phyloP scores from a whole-genome alignment of 30 jellyfish, hydroid and myxozoan genomes.

The Clytia hemisphaerica region DNA sequence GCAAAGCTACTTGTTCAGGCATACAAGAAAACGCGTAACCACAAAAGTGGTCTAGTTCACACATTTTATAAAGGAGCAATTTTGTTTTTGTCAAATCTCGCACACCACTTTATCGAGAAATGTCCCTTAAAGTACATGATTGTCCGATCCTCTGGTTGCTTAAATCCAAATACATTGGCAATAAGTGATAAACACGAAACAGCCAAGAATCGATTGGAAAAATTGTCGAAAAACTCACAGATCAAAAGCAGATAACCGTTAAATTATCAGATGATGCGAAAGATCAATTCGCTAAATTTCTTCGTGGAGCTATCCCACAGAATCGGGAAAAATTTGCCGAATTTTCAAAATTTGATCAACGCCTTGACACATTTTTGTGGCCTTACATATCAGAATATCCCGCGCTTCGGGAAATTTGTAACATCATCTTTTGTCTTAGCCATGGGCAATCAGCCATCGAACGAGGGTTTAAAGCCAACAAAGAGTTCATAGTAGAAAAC shows the following conservation, averaged over 20 bases:
- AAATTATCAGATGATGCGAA: neutral
- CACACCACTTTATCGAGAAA: too few species aligned
- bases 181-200: too few species aligned
- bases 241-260: neutral
- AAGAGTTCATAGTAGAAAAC: neutral
- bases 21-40: too few species aligned
- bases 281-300: neutral
- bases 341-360: neutral
- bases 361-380: neutral
- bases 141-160: too few species aligned
- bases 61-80: too few species aligned
- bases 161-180: too few species aligned
- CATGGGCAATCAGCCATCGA: slow-evolving; percentile 28
- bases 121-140: too few species aligned
- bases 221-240: too few species aligned
- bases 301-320: neutral
- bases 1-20: too few species aligned
- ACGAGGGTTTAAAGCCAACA: slow-evolving; percentile 19
- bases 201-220: too few species aligned
- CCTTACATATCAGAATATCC: neutral
- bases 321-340: neutral
- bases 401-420: neutral
- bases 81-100: too few species aligned
- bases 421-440: slow-evolving; percentile 2
- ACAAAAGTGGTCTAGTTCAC: too few species aligned